phyloP scores from a whole-genome alignment of 2,797 vertebrate genomes.

The Taeniopygia guttata region DNA sequence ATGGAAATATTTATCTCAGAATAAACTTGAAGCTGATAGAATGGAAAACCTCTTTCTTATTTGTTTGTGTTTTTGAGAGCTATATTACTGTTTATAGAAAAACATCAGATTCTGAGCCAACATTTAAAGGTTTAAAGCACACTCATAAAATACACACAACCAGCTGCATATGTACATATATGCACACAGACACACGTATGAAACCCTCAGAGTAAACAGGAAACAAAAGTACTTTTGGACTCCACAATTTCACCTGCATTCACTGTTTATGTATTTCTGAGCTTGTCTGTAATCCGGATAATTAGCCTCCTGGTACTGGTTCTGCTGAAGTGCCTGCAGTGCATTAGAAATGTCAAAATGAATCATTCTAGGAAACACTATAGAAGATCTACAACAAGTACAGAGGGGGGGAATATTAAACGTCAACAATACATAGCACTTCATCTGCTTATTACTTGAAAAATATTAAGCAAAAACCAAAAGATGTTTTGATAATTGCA shows the following conservation, averaged over 20 bases:
- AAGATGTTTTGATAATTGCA: neutral
- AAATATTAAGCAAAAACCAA: neutral
- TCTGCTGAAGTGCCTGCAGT: conserved; percentile 16
- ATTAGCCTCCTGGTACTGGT: conserved; percentile 42
- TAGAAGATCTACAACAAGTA: conserved; percentile 8
- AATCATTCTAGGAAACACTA: conserved; percentile 10
- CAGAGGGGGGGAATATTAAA: neutral
- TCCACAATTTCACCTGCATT: neutral
- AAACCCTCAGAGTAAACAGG: neutral
- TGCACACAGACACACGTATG: neutral
- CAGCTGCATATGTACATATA: neutral
- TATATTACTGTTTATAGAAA: conserved; percentile 16
- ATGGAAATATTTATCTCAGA: neutral
- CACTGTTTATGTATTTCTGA: conserved; percentile 15
- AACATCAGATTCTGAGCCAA: neutral
- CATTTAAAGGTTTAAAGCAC: neutral
- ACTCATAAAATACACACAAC: neutral
- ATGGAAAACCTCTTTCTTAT: neutral
- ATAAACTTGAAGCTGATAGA: neutral
- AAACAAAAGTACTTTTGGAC: neutral
- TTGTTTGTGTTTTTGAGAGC: conserved; percentile 3
- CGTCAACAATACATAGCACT: neutral
- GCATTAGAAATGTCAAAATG: conserved; percentile 35
- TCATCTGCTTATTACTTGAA: neutral
- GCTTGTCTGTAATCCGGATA: conserved; percentile 15